Percentiles rank a stretch among this genome's conserved stretches.
Conservation (phyloP, 2,797 vertebrate species). For the Acipenser oxyrinchus region DNA sequence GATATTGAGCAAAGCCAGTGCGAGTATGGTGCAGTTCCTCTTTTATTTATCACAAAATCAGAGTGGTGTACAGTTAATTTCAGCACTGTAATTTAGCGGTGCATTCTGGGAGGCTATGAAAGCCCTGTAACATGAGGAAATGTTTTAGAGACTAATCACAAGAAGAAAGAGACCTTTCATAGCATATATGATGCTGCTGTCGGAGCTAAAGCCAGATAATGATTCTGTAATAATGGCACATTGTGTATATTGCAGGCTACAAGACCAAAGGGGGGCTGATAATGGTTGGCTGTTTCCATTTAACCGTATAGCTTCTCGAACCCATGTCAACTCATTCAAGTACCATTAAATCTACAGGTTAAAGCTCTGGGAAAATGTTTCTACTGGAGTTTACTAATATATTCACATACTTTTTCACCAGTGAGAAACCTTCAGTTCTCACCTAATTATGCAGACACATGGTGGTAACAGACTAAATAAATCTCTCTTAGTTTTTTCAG, state of each 20-base stretch:
- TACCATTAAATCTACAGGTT: too few relatives aligned
- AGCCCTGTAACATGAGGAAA: slow-evolving; percentile 75
- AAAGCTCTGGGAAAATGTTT: too few relatives aligned
- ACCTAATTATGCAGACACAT: too few relatives aligned
- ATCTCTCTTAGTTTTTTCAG: too few relatives aligned
- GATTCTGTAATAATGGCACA: slow-evolving; percentile 82
- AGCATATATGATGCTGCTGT: slow-evolving; percentile 74
- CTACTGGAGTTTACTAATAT: too few relatives aligned
- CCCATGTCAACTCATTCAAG: neutral
- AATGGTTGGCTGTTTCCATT: slow-evolving; percentile 9
- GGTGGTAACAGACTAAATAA: too few relatives aligned
- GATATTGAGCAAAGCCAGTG: neutral
- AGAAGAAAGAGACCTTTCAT: slow-evolving; percentile 82
- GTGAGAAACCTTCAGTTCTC: too few relatives aligned
- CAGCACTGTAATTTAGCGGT: slow-evolving; percentile 71
- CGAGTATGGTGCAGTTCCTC: slow-evolving; percentile 35
- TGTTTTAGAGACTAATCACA: slow-evolving; percentile 79
- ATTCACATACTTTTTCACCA: too few relatives aligned
- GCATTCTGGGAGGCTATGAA: slow-evolving; percentile 72
- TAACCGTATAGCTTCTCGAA: slow-evolving; percentile 21
- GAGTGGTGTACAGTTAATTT: slow-evolving; percentile 73
- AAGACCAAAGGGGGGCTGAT: slow-evolving; percentile 8
- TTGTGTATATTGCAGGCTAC: slow-evolving; percentile 73
- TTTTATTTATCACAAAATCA: slow-evolving; percentile 65
- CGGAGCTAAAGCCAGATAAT: slow-evolving; percentile 84